These are phyloP conservation scores for Pollimyrus isidori DNA, from an alignment of 2,113 vertebrate species.

Conservation along the genomic window DNA sequence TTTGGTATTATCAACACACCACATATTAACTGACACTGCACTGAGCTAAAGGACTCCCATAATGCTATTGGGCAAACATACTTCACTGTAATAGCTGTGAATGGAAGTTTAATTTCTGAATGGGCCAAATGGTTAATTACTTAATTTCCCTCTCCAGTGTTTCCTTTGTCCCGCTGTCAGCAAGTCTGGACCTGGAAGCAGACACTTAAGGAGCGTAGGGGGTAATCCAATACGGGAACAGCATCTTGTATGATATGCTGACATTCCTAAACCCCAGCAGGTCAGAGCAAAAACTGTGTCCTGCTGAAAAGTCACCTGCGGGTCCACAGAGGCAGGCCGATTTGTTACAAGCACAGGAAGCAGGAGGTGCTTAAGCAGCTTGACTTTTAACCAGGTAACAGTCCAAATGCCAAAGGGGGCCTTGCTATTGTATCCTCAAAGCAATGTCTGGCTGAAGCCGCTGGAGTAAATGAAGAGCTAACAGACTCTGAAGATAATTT, in stretches of 20 bases:
- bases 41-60: not conserved
- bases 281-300: not conserved
- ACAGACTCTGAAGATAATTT: not conserved
- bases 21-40: not conserved
- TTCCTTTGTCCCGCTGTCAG: not conserved
- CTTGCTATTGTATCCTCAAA: not conserved
- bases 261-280: not conserved
- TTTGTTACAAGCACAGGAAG: not conserved
- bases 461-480: not conserved
- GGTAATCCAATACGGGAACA: not conserved
- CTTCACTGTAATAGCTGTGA: not conserved
- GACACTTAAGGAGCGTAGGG: not conserved
- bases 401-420: not conserved
- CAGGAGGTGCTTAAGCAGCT: not conserved
- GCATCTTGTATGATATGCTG: not conserved
- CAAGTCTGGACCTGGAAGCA: not conserved
- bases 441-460: no score
- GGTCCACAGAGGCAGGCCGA: not conserved
- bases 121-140: constrained; percentile 6
- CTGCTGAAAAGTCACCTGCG: not conserved
- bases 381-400: not conserved
- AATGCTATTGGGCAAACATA: constrained; percentile 1
- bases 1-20: not conserved
- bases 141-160: not conserved
- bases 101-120: constrained; percentile 12